Percentiles rank a stretch among this genome's conserved stretches.
phyloP scores from a whole-genome alignment of 2,797 vertebrate species.

The Myotis myotis region DNA sequence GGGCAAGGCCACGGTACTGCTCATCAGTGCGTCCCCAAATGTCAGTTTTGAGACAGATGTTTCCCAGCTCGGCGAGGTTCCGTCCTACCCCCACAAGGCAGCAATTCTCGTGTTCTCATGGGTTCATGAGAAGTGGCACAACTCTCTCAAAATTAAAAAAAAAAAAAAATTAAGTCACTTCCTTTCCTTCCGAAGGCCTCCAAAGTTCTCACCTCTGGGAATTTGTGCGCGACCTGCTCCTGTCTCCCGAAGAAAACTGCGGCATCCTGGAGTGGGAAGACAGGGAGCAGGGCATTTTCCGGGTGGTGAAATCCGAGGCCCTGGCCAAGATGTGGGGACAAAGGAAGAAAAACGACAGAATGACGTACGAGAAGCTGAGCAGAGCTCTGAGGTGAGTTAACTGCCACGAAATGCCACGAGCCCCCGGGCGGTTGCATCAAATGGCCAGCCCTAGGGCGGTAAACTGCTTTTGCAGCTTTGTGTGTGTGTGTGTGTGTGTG shows the following conservation, averaged over 20 bases:
- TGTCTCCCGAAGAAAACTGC: slow-evolving; percentile 81
- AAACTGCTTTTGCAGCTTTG: background rate
- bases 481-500: too few relatives aligned
- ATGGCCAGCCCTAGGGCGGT: background rate
- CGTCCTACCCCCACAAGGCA: background rate
- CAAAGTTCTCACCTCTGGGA: slow-evolving; percentile 84
- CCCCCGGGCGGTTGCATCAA: background rate
- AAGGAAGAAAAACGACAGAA: slow-evolving; percentile 84
- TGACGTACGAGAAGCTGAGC: slow-evolving; percentile 84
- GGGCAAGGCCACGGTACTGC: background rate
- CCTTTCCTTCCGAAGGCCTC: slow-evolving; percentile 68
- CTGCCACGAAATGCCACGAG: fast-evolving
- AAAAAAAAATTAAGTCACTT: background rate
- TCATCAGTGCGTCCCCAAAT: fast-evolving
- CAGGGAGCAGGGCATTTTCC: slow-evolving; percentile 80
- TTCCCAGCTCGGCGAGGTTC: background rate
- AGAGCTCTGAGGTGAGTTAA: slow-evolving; percentile 79
- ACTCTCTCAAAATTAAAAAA: background rate
- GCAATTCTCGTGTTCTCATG: background rate
- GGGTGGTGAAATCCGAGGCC: slow-evolving; percentile 83
- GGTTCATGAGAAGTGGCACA: background rate
- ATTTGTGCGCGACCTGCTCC: slow-evolving; percentile 83
- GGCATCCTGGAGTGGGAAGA: slow-evolving; percentile 84
- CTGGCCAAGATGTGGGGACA: slow-evolving; percentile 84
- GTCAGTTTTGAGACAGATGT: background rate